Evolutionary conservation across 2,888 invertebrate genomes (phyloP), one percentile per base, ranked within the genome.

Genomic region (Eupithecia dodoneata): DNA sequence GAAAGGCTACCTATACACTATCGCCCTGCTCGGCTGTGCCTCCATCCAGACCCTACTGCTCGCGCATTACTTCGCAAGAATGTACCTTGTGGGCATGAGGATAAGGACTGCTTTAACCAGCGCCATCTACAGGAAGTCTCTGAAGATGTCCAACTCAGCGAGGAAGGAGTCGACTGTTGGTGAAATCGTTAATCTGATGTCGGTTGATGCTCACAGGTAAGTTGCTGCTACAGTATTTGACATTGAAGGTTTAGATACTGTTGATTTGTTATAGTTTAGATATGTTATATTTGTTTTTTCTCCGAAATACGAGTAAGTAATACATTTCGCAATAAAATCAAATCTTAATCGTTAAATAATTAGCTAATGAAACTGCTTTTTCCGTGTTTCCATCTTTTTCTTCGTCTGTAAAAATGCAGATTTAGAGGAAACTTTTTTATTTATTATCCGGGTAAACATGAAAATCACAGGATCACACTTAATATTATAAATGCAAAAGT

Each of bases 131-230:
- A 96, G 97, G 76, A 99, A 99, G 94, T 97, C 98, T 0, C 90
- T 98, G 75, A 95, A 96, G 72, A 97, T 98, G 94, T 98, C 98
- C 0, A 98, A 97, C 88, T 93, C 97, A 0, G 96, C 98, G 0
- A 96, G 97, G 79, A 98, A 98, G 87, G 97, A 97, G 85, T 97
- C 97, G 0, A 98, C 98, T 0, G 97, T 98, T 0, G 98, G 98
- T 63, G 98, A 98, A 96, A 98, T 98, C 84, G 98, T 98, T 13
- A 98, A 98, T 90, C 94, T 98, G 81, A 98, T 98, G 98, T 97
- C 98, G 6, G 98, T 98, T 0, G 98, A 99, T 91, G 98, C 98
- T 2, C 98, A 98, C 90, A 96, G 97, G 94, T 95, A 87, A 30
- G 12, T 63, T 4, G 18, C 10, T 18, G 9, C 18, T 18, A 18